Base-by-base conservation (phyloP, 2,113 vertebrate species). In the Petaurus breviceps region DNA sequence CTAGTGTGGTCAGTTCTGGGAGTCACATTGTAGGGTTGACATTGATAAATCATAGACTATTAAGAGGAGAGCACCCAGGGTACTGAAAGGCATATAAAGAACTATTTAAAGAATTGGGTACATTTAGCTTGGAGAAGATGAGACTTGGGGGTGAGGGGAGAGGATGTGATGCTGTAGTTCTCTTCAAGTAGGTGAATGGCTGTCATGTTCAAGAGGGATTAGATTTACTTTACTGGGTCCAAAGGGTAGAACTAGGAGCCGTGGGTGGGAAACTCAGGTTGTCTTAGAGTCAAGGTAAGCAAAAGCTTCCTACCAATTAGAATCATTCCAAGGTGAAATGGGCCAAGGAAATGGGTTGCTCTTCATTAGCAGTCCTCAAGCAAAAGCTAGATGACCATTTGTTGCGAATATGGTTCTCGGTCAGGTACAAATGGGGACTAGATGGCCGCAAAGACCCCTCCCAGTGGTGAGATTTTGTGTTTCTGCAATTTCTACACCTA, bases 401-500 rank as follows among this genome's bases (percentile, higher is more conserved):
- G 19, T 43, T 84, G 19, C 43, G 43, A 84, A 22, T 6, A 0
- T 43, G n/a, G n/a, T 84, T 84, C 68, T 43, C 16, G 14, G 31
- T 77, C 1, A 43, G 37, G n/a, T n/a, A n/a, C 68, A 84, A 84
- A 84, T 84, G 37, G n/a, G 68, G 37, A 84, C 68, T 2, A 43
- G 68, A 43, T 84, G 68, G 68, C 68, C n/a, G 22, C 68, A 43
- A 84, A 84, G 68, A 16, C n/a, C 68, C n/a, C 68, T 84, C 68
- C 68, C 68, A 84, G 43, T 23, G 68, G 68, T 22, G n/a, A 84
- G 37, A 43, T 84, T 84, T 84, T 22, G 68, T 2, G 10, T 90
- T 50, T 90, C 46, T 90, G 90, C 90, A 47, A 90, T 90, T 96
- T 96, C 95, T 90, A 95, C 89, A 96, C 51, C 77, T 97, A 95